phyloP scores from a whole-genome alignment of 1,140 invertebrate species.

The Linepithema humile region DNA sequence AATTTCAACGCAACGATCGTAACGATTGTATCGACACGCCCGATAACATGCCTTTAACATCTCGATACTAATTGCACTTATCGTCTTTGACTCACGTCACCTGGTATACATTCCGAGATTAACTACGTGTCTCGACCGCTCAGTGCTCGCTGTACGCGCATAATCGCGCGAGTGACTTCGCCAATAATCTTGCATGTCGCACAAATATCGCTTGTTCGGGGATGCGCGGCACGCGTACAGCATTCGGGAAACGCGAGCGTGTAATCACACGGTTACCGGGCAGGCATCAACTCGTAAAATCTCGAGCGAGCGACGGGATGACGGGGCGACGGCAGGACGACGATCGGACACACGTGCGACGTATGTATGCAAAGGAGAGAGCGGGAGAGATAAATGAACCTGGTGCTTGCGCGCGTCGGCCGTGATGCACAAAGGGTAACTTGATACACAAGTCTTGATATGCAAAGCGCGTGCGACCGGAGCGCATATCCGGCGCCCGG shows the following conservation, averaged over 20 bases:
- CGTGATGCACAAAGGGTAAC: slow-evolving; percentile 61
- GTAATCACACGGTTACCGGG: slow-evolving; percentile 60
- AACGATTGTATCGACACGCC: neutral
- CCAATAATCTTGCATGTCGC: neutral
- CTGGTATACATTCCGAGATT: neutral
- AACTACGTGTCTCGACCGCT: neutral
- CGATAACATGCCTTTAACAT: neutral
- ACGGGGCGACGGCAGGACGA: neutral
- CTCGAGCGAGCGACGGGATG: slow-evolving; percentile 23
- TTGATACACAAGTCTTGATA: slow-evolving; percentile 65
- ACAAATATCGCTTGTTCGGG: slow-evolving; percentile 2
- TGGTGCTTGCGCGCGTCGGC: neutral
- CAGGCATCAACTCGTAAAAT: slow-evolving; percentile 64
- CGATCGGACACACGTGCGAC: slow-evolving; percentile 45
- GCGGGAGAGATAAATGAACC: slow-evolving; percentile 51
- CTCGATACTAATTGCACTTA: neutral
- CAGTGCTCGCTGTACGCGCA: neutral
- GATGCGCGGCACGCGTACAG: slow-evolving; percentile 33
- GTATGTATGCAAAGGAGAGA: slow-evolving; percentile 37
- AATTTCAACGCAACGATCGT: neutral
- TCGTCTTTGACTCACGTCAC: neutral
- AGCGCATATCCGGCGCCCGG: slow-evolving; percentile 45
- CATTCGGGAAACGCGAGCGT: slow-evolving; percentile 47
- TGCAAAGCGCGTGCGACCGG: slow-evolving; percentile 53
- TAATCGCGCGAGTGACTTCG: neutral